Evolutionary conservation across 2,113 vertebrate species (phyloP), one percentile per base, ranked within the genome.

Genomic region (Bungarus multicinctus): DNA sequence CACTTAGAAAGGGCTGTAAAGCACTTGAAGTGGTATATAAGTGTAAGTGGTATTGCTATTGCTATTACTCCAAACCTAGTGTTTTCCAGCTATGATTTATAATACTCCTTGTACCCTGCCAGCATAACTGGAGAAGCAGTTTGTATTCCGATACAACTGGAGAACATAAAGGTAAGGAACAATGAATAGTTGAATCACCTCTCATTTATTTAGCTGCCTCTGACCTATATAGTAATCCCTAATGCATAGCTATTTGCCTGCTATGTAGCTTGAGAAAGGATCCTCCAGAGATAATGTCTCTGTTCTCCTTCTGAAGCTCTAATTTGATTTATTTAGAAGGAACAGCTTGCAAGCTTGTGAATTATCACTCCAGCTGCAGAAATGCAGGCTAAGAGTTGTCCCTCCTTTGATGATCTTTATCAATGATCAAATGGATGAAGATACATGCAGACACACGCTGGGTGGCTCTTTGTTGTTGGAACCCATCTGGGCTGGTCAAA

Each of bases 371-470:
- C 60, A 47, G 43, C 93, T 91, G 93, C 54, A 30, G 58, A 88
- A 90, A 88, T 22, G 22, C 4, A 88, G 58, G 60, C n/a, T 39
- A 54, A 6, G 11, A 25, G 9, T 64, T 60, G 85, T 39, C 9
- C 22, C 27, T 20, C 43, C 50, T 94, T 90, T 92, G 93, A 90
- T 74, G 91, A 90, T 87, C 91, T 55, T 90, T 86, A 69, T 85
- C 16, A 69, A 16, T 54, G 91, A 74, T 64, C 57, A 92, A 57
- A 85, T 89, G 86, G 52, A 92, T 47, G 60, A 85, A 54, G 52
- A 55, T 52, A 55, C 20, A 25, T 12, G 16, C 87, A 89, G 22
- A 43, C 23, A 54, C 14, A 43, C 22, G 25, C 43, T 60, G 45
- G 87, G 1, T 53, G 23, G 27, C 20, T 87, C 91, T 50, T 58